Evolutionary conservation across 1,140 invertebrate species (phyloP).

Genomic region (Caenorhabditis inopinata): DNA sequence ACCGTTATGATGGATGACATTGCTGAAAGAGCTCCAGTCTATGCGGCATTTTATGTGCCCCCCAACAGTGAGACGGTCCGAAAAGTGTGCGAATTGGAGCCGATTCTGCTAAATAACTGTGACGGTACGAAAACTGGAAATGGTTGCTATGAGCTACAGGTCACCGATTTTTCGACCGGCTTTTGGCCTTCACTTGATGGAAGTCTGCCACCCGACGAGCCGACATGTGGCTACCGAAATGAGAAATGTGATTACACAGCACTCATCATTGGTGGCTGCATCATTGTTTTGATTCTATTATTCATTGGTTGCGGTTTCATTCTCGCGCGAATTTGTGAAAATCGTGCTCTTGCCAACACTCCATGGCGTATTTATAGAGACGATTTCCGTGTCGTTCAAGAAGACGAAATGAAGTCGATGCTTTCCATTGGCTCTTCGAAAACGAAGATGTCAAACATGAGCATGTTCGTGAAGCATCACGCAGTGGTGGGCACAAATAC

Average conservation of each 20-base stretch:
- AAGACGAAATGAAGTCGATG: slow-evolving; percentile 66
- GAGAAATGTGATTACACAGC: slow-evolving; percentile 64
- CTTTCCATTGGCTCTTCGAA: slow-evolving; percentile 62
- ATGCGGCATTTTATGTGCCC: slow-evolving; percentile 60
- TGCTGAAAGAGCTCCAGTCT: slow-evolving; percentile 58
- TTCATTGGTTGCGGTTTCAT: slow-evolving; percentile 49
- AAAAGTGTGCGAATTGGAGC: slow-evolving; percentile 63
- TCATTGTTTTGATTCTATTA: slow-evolving; percentile 49
- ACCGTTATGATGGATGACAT: slow-evolving; percentile 61
- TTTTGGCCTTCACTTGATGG: slow-evolving; percentile 64
- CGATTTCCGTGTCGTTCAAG: slow-evolving; percentile 60
- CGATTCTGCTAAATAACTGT: slow-evolving; percentile 53
- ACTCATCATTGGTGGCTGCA: slow-evolving; percentile 53
- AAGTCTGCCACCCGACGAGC: slow-evolving; percentile 53
- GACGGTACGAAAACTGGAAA: slow-evolving; percentile 59
- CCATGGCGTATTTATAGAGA: slow-evolving; percentile 63
- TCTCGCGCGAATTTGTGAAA: slow-evolving; percentile 56
- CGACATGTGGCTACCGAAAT: slow-evolving; percentile 60
- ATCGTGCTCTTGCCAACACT: slow-evolving; percentile 56
- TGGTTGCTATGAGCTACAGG: slow-evolving; percentile 61
- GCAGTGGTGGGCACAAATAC: slow-evolving; percentile 65
- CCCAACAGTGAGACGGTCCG: slow-evolving; percentile 63
- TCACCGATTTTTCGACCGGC: slow-evolving; percentile 60
- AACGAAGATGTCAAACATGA: slow-evolving; percentile 64
- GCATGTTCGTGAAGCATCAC: slow-evolving; percentile 63